These are phyloP conservation scores for Cyprinodon diabolis DNA, from an alignment of 2,797 vertebrate genomes.

Conservation along the genomic window DNA sequence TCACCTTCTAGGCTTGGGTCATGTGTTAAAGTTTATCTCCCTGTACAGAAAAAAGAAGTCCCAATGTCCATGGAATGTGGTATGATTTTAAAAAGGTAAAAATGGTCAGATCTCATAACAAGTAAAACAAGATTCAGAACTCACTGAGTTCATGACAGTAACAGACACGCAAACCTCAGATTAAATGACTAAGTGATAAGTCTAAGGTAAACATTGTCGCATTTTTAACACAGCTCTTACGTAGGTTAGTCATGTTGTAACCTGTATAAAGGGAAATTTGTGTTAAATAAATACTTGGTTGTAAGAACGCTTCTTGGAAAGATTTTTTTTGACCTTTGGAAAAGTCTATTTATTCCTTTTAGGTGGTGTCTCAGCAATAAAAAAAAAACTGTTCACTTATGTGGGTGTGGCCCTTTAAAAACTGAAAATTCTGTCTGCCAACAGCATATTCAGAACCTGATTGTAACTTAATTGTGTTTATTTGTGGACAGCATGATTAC, in stretches of 20 bases:
- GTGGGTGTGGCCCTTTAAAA: not conserved
- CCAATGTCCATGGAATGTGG: slow-evolving; percentile 42
- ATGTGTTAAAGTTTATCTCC: slow-evolving; percentile 54
- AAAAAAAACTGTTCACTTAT: not conserved
- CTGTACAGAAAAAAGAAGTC: slow-evolving; percentile 46
- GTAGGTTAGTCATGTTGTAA: not conserved
- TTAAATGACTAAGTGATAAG: not conserved
- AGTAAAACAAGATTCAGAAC: slow-evolving; percentile 55
- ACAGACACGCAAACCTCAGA: slow-evolving; percentile 4
- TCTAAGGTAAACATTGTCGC: not conserved
- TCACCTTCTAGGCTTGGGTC: slow-evolving; percentile 45
- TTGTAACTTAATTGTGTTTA: not conserved
- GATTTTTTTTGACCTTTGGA: not conserved
- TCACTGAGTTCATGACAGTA: slow-evolving; percentile 5
- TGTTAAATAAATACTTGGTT: not conserved
- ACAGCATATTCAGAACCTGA: not conserved
- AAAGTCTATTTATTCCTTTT: not conserved
- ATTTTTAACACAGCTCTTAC: not conserved
- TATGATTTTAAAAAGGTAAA: slow-evolving; percentile 45
- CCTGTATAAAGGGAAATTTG: not conserved
- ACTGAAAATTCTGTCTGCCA: not conserved
- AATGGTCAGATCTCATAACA: slow-evolving; percentile 37
- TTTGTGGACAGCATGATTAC: not conserved
- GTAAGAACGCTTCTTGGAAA: not conserved
- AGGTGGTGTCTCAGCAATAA: not conserved